Percentiles rank a stretch among this genome's conserved stretches.
phyloP scores from a whole-genome alignment of 64 coral and sea anemone species.

The Porites lutea region DNA sequence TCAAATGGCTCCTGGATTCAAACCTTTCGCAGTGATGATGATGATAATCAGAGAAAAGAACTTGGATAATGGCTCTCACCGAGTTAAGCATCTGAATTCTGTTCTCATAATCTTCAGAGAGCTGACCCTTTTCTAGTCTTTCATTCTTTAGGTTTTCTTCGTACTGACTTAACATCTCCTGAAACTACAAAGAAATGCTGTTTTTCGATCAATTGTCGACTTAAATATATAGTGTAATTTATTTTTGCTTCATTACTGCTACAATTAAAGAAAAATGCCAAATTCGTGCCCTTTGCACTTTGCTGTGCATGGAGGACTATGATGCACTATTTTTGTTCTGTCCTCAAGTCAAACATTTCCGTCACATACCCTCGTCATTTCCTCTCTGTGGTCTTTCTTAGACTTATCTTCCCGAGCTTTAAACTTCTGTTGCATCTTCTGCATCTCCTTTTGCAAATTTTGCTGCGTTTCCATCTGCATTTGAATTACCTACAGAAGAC shows the following conservation, averaged over 20 bases:
- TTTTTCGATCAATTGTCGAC: neutral
- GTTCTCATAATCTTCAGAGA: constrained; percentile 67
- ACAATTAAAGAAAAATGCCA: neutral
- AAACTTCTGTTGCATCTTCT: constrained; percentile 91
- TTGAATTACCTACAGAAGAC: constrained; percentile 38
- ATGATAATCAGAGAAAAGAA: no score
- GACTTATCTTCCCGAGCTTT: constrained; percentile 85
- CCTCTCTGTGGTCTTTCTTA: constrained; percentile 69
- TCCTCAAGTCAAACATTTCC: no score
- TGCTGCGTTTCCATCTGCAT: constrained; percentile 77
- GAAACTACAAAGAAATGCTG: constrained; percentile 45
- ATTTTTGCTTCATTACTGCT: no score
- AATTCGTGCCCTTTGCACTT: no score
- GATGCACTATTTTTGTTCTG: no score
- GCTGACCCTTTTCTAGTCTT: constrained; percentile 72
- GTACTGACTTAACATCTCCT: constrained; percentile 79
- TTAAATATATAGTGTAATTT: no score
- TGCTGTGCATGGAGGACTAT: no score
- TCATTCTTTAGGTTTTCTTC: constrained; percentile 78
- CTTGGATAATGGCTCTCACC: neutral
- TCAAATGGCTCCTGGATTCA: no score
- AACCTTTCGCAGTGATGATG: no score
- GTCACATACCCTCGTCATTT: constrained; percentile 77
- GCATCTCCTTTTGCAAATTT: constrained; percentile 85
- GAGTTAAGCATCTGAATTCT: constrained; percentile 61